Percentiles rank a stretch among this genome's conserved stretches.
These are phyloP conservation scores for Megamerina dolium DNA, from an alignment of 2,888 invertebrate genomes.

Conservation along the genomic window DNA sequence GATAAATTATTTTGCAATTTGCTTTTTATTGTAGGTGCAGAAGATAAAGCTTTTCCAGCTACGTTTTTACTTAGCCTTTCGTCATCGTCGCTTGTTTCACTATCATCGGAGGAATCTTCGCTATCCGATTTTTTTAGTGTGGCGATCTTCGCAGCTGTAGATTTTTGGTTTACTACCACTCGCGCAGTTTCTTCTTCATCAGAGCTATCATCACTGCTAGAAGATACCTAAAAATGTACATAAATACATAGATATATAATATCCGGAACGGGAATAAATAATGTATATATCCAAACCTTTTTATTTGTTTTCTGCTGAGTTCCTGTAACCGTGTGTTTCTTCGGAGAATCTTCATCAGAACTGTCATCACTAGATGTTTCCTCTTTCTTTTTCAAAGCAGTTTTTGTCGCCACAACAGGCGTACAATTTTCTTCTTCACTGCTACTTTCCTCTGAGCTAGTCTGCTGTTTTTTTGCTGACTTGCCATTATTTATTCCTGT, in stretches of 20 bases:
- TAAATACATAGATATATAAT: too few relatives aligned
- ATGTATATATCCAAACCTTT: conserved; percentile 2
- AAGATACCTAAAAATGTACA: conserved; percentile 2
- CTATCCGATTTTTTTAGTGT: conserved; percentile 11
- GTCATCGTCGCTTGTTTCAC: conserved; percentile 16
- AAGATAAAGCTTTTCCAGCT: too few relatives aligned
- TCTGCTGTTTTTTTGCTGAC: conserved; percentile 11
- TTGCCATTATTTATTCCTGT: conserved; percentile 16
- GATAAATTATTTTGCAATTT: conserved; percentile 40
- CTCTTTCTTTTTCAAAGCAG: conserved; percentile 35
- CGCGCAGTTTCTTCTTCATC: conserved; percentile 22
- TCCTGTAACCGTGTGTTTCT: conserved; percentile 24
- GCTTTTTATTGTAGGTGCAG: too few relatives aligned
- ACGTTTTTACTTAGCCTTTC: conserved; percentile 6
- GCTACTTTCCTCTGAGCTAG: conserved; percentile 23
- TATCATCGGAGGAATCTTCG: conserved; percentile 17
- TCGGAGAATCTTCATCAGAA: conserved; percentile 40
- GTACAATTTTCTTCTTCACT: conserved; percentile 19
- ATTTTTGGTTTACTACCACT: conserved; percentile 24
- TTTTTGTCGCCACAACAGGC: conserved; percentile 9
- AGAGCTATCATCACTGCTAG: conserved; percentile 24
- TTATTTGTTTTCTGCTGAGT: conserved; percentile 12
- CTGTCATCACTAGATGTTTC: conserved; percentile 45
- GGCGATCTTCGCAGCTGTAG: conserved; percentile 17
- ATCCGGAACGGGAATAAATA: neutral